These are phyloP conservation scores for Castor canadensis DNA, from an alignment of 2,113 vertebrate genomes.

Conservation along the genomic window DNA sequence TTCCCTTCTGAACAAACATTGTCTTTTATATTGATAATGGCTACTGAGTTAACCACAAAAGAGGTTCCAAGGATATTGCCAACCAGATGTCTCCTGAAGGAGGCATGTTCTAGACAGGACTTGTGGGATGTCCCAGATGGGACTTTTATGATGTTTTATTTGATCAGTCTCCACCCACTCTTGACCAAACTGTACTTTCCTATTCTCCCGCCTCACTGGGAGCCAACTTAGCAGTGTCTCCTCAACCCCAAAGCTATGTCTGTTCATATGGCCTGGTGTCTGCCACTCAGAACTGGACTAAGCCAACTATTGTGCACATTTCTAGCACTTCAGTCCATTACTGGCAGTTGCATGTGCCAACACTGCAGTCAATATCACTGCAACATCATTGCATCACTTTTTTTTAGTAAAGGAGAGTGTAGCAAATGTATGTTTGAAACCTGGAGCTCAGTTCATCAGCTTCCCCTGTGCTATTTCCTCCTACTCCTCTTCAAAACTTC, in stretches of 20 bases:
- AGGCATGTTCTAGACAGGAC: no score
- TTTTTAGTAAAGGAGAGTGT: background rate
- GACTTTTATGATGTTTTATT: no score
- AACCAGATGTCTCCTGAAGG: no score
- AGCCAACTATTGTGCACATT: background rate
- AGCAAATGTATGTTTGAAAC: background rate
- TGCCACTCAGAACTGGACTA: background rate
- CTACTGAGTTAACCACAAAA: no score
- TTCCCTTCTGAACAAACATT: no score
- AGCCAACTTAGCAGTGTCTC: background rate
- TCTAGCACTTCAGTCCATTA: background rate
- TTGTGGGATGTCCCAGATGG: no score
- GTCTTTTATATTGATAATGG: no score
- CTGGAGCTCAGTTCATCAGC: background rate
- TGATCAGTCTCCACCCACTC: no score
- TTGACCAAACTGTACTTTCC: no score
- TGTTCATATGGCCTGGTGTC: background rate
- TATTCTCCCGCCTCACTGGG: no score
- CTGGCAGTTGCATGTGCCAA: background rate
- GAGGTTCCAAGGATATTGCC: no score
- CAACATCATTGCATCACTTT: background rate
- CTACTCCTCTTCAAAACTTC: background rate
- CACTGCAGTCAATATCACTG: no score
- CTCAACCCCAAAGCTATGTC: background rate
- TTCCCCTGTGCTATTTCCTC: background rate